Percentiles rank a stretch among this genome's conserved stretches.
Conservation (phyloP, 1,140 invertebrate genomes). For the Atta colombica region DNA sequence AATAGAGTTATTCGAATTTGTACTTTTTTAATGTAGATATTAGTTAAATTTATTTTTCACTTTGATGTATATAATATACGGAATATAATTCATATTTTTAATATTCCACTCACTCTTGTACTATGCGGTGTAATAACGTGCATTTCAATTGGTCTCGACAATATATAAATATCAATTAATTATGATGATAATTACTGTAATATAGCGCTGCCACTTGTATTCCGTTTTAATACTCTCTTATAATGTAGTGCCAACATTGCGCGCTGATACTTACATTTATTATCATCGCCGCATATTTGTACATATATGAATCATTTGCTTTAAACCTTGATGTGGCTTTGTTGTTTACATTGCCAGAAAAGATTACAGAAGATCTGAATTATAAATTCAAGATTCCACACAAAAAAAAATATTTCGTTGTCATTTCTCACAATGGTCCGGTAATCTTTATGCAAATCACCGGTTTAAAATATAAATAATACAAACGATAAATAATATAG, state of each 20-base stretch:
- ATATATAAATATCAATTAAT: neutral
- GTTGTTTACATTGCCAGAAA: conserved; percentile 27
- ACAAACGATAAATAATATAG: conserved; percentile 17
- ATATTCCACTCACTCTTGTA: neutral
- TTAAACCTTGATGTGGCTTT: conserved; percentile 7
- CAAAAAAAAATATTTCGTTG: neutral
- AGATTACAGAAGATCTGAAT: neutral
- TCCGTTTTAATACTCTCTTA: neutral
- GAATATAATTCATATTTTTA: neutral
- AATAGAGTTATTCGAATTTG: neutral
- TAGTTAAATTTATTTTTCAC: conserved; percentile 11
- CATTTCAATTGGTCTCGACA: neutral
- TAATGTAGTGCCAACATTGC: neutral
- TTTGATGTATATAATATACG: neutral
- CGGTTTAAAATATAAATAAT: neutral
- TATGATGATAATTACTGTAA: neutral
- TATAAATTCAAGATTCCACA: neutral
- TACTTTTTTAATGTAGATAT: neutral
- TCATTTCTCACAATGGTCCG: conserved; percentile 9
- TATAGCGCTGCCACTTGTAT: neutral
- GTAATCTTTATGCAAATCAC: neutral
- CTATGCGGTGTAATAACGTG: neutral
- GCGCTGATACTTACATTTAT: conserved; percentile 1
- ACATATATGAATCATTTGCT: conserved; percentile 32
- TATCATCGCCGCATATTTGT: neutral